A percentile compares a stretch with the other conserved stretches of the same genome.
These are phyloP conservation scores for Virgularia gustaviana DNA, from an alignment of 92 coral and sea anemone genomes.

Conservation along the genomic window DNA sequence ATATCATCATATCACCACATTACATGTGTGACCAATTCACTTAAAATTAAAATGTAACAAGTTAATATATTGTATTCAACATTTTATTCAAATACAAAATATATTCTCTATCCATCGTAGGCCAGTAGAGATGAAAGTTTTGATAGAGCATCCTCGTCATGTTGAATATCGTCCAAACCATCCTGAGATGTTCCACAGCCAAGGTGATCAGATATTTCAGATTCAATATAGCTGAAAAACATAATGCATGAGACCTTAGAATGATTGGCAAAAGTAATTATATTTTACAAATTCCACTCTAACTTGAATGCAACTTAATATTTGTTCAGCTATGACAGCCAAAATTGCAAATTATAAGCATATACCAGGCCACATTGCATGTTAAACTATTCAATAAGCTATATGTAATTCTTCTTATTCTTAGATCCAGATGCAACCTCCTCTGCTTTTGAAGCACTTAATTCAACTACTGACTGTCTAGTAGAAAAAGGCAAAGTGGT, in stretches of 20 bases:
- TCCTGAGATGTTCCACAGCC: conserved; percentile 71
- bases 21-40: too few relatives aligned
- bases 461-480: not conserved
- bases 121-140: conserved; percentile 82
- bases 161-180: conserved; percentile 51
- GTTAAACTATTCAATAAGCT: too few relatives aligned
- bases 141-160: conserved; percentile 61
- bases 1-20: too few relatives aligned
- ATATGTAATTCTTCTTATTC: too few relatives aligned
- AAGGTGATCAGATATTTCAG: conserved; percentile 22
- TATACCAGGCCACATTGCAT: too few relatives aligned
- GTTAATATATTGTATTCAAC: too few relatives aligned
- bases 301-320: too few relatives aligned
- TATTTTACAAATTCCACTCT: not conserved
- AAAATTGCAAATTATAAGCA: not conserved
- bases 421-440: too few relatives aligned
- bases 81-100: too few relatives aligned
- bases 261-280: not conserved
- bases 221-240: not conserved
- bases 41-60: too few relatives aligned
- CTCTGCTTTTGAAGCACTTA: not conserved
- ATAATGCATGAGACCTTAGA: conserved; percentile 23
- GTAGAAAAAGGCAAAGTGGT: conserved; percentile 68
- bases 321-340: not conserved
- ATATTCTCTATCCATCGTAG: conserved; percentile 38